These are phyloP conservation scores for Drosophila imparisetae DNA, from an alignment of 2,888 invertebrate genomes.

Conservation along the genomic window DNA sequence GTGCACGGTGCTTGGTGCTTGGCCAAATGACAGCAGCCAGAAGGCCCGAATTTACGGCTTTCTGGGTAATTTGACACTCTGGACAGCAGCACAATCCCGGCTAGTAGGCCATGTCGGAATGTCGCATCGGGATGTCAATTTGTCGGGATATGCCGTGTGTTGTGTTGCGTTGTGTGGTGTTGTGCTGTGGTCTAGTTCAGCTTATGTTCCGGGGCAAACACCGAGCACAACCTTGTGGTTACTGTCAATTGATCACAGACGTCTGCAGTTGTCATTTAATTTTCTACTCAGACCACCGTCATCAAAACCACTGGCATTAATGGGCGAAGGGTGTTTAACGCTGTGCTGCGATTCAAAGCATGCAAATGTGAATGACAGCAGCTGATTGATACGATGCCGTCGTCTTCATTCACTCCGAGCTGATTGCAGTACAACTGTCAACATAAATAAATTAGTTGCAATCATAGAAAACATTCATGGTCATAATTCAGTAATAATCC, in stretches of 20 bases:
- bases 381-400: slow-evolving; percentile 27
- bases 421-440: slow-evolving; percentile 5
- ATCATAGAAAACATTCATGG: not conserved
- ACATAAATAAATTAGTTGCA: not conserved
- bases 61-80: slow-evolving; percentile 79
- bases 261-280: slow-evolving; percentile 80
- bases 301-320: slow-evolving; percentile 36
- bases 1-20: slow-evolving; percentile 41
- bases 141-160: not conserved
- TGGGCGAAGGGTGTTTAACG: slow-evolving; percentile 37
- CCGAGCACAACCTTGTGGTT: slow-evolving; percentile 55
- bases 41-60: slow-evolving; percentile 78
- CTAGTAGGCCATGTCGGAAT: slow-evolving; percentile 10
- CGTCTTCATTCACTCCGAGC: not conserved
- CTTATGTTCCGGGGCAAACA: slow-evolving; percentile 1
- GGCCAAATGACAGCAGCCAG: slow-evolving; percentile 71
- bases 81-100: slow-evolving; percentile 53
- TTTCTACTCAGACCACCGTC: slow-evolving; percentile 49
- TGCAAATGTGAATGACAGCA: slow-evolving; percentile 36
- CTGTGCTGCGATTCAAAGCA: slow-evolving; percentile 24
- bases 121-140: slow-evolving; percentile 8
- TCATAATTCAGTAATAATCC: not conserved
- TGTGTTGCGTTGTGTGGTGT: not conserved
- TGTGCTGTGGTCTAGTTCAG: not conserved
- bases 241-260: slow-evolving; percentile 78